Percentiles rank a stretch among this genome's conserved stretches.
Evolutionary conservation across 2,888 invertebrate species (phyloP).

Genomic region (Mellilla xanthometata): DNA sequence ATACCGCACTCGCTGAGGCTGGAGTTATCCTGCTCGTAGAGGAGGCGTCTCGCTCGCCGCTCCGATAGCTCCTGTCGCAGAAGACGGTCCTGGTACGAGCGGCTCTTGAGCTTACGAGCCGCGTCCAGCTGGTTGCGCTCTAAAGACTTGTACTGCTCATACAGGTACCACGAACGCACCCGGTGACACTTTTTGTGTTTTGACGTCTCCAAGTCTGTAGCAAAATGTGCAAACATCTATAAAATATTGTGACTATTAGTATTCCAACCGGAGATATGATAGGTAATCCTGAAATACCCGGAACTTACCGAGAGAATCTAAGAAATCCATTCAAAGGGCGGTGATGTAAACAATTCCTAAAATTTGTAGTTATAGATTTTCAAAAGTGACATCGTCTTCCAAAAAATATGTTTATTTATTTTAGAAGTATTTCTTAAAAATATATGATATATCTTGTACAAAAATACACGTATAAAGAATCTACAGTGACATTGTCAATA

Average conservation of each 20-base stretch:
- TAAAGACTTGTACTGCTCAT: constrained; percentile 70
- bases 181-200: constrained; percentile 55
- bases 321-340: constrained; percentile 58
- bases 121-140: constrained; percentile 65
- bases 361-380: too few species aligned
- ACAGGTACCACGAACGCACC: constrained; percentile 72
- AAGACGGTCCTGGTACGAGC: constrained; percentile 58
- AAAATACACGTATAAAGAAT: too few species aligned
- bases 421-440: too few species aligned
- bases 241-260: too few species aligned
- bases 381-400: too few species aligned
- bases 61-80: constrained; percentile 62
- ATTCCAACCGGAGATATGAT: not conserved
- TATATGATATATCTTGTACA: too few species aligned
- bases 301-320: constrained; percentile 60
- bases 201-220: constrained; percentile 55
- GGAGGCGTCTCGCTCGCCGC: constrained; percentile 53
- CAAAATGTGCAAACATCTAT: not conserved
- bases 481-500: too few species aligned
- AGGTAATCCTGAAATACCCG: not conserved
- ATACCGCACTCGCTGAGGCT: constrained; percentile 47
- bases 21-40: constrained; percentile 49
- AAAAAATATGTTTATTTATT: too few species aligned
- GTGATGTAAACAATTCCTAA: not conserved
- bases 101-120: constrained; percentile 55